Conservation (phyloP, 1,140 invertebrate species). For the Aphaenogaster rudis region DNA sequence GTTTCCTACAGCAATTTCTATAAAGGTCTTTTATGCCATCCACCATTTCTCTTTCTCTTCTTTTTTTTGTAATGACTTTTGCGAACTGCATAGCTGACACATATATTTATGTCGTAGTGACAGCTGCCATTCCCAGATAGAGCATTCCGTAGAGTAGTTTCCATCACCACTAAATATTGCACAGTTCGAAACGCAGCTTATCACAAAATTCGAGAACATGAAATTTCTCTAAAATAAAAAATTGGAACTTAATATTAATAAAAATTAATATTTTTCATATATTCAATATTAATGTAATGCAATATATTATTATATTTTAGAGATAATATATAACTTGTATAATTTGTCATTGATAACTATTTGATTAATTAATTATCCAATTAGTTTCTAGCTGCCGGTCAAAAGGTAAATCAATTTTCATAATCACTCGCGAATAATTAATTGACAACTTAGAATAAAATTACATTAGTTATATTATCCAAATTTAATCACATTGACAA, state of each 20-base stretch:
- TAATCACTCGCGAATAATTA: not conserved
- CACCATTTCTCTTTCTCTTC: not conserved
- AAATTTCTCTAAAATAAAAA: not conserved
- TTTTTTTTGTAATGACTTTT: slow-evolving; percentile 21
- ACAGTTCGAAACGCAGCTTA: not conserved
- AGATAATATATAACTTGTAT: not conserved
- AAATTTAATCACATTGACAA: slow-evolving; percentile 14
- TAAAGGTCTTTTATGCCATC: not conserved
- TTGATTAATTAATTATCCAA: not conserved
- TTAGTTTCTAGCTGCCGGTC: not conserved
- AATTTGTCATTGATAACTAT: slow-evolving; percentile 10
- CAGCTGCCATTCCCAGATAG: slow-evolving; percentile 22
- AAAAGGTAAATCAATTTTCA: slow-evolving; percentile 30
- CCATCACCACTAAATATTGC: not conserved
- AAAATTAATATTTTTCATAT: not conserved
- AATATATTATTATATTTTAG: not conserved
- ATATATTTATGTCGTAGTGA: slow-evolving; percentile 9
- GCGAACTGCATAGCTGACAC: not conserved
- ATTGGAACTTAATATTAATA: not conserved
- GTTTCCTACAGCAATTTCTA: slow-evolving; percentile 31
- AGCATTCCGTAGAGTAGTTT: not conserved
- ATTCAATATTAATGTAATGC: not conserved
- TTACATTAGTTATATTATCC: not conserved
- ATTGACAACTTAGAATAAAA: not conserved
- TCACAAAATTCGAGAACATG: not conserved